These are phyloP conservation scores for Himalopsyche anomala DNA, from an alignment of 2,888 invertebrate genomes.

Conservation along the genomic window DNA sequence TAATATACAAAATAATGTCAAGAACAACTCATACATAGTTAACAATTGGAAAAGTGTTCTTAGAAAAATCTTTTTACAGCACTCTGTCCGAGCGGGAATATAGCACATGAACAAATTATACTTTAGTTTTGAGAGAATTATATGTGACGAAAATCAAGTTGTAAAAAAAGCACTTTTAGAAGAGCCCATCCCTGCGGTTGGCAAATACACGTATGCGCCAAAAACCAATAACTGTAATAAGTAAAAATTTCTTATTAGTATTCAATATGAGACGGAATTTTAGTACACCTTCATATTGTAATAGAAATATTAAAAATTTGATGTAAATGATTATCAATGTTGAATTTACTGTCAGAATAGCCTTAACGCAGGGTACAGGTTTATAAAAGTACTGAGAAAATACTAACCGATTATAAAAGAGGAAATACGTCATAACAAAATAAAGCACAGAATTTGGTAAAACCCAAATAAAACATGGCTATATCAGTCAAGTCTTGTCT, in stretches of 20 bases:
- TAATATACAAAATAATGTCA: constrained; percentile 33
- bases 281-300: too few species aligned
- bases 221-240: too few species aligned
- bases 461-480: constrained; percentile 11
- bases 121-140: neutral
- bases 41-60: neutral
- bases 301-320: too few species aligned
- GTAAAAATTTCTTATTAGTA: too few species aligned
- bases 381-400: too few species aligned
- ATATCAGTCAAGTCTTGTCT: neutral
- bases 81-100: neutral
- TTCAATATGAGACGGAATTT: too few species aligned
- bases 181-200: too few species aligned
- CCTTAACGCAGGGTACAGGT: neutral
- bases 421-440: neutral
- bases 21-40: neutral
- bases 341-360: too few species aligned
- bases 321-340: too few species aligned
- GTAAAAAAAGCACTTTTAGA: too few species aligned
- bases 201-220: too few species aligned
- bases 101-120: neutral
- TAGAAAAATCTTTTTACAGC: constrained; percentile 8
- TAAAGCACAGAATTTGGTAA: constrained; percentile 1
- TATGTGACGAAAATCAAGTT: too few species aligned
- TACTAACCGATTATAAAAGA: neutral